Conservation (phyloP, 2,888 invertebrate genomes). For the Acanthosepion lycidas region DNA sequence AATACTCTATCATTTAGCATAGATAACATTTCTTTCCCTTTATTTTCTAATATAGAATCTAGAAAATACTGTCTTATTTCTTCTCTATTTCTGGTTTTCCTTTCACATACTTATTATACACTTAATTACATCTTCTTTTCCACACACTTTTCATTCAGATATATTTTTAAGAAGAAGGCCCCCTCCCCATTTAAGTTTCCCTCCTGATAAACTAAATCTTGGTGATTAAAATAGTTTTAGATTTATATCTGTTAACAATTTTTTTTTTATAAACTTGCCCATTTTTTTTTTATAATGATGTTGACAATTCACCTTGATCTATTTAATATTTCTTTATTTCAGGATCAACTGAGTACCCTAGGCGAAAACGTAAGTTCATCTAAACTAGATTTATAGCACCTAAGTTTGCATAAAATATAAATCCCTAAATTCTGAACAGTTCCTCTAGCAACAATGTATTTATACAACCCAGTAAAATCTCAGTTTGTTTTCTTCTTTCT, state of each 20-base stretch:
- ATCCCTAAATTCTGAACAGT: not conserved
- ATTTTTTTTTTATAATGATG: constrained; percentile 34
- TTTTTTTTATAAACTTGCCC: not conserved
- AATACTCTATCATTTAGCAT: not conserved
- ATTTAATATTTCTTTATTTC: constrained; percentile 45
- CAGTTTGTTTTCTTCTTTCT: constrained; percentile 16
- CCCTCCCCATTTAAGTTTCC: not conserved
- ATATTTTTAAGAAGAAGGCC: not conserved
- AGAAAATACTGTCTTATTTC: not conserved
- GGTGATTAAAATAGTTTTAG: constrained; percentile 16
- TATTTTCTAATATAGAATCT: not conserved
- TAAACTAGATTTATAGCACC: constrained; percentile 39
- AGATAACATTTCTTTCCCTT: constrained; percentile 11
- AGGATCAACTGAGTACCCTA: constrained; percentile 47
- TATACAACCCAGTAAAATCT: not conserved
- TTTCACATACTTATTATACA: not conserved
- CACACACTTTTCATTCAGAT: not conserved
- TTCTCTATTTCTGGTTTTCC: not conserved
- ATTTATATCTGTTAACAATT: not conserved
- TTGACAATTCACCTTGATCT: constrained; percentile 40
- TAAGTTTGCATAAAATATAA: constrained; percentile 43
- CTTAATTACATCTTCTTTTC: not conserved
- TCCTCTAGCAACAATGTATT: not conserved
- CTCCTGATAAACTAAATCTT: not conserved
- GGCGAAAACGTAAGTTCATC: constrained; percentile 47